Conservation (phyloP, 2,113 vertebrate species). For the Mobula birostris region DNA sequence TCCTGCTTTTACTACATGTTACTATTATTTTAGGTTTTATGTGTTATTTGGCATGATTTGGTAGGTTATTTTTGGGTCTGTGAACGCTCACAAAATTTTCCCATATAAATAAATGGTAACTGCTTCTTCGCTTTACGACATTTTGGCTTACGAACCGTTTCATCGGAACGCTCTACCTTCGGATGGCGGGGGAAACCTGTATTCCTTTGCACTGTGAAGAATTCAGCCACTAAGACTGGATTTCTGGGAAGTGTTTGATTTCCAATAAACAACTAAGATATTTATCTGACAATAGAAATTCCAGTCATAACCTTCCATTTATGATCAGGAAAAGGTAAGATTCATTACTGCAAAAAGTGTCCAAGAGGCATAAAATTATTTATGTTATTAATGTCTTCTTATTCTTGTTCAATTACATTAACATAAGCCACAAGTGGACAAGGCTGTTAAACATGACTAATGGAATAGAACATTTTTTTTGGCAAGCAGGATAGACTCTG, state of each 20-base stretch:
- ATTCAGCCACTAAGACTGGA: not conserved
- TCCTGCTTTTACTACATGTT: no score
- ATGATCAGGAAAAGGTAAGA: not conserved
- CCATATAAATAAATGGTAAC: no score
- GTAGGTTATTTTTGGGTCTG: no score
- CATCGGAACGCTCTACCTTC: no score
- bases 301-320: not conserved
- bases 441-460: not conserved
- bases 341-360: not conserved
- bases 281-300: not conserved
- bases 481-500: not conserved
- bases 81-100: no score
- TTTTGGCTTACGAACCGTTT: no score
- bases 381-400: not conserved
- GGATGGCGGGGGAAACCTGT: no score
- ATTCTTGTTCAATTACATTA: not conserved
- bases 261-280: not conserved
- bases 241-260: conserved; percentile 10
- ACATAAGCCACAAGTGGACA: not conserved
- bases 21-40: no score
- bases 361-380: not conserved
- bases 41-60: no score
- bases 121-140: no score
- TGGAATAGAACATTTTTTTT: not conserved
- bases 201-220: no score